A percentile compares a stretch with the other conserved stretches of the same genome.
These are phyloP conservation scores for Cassiopea xamachana DNA, from an alignment of 30 jellyfish, hydroid and myxozoan genomes.

Conservation along the genomic window DNA sequence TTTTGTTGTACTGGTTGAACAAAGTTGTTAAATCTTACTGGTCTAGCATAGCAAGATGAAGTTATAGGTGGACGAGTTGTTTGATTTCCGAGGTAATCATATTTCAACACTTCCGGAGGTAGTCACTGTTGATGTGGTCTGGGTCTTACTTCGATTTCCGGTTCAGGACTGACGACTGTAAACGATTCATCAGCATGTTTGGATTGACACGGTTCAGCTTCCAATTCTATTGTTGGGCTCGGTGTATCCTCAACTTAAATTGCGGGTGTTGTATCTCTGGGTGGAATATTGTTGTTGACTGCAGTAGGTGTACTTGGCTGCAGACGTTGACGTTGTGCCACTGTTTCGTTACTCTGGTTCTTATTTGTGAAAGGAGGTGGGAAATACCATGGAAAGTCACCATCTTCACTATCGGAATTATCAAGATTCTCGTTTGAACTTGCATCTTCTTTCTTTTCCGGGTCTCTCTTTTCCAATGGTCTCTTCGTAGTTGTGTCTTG, in stretches of 20 bases:
- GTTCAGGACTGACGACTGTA: background rate
- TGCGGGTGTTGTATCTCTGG: background rate
- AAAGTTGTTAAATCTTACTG: background rate
- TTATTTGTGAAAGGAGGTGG: background rate
- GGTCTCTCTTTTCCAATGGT: background rate
- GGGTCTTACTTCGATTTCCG: background rate
- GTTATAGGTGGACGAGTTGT: background rate
- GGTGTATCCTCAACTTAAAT: background rate
- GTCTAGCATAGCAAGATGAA: background rate
- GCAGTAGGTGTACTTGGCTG: background rate
- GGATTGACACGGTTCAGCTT: background rate
- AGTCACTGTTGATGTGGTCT: background rate
- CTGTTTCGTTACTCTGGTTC: background rate
- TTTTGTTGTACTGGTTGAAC: background rate
- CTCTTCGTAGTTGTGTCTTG: background rate
- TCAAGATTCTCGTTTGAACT: background rate
- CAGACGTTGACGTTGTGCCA: background rate
- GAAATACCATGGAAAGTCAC: background rate
- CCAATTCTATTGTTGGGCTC: background rate
- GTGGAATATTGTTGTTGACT: background rate
- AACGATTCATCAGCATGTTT: background rate
- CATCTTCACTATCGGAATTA: background rate
- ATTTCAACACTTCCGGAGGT: background rate
- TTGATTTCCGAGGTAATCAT: background rate
- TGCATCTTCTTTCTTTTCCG: background rate